Conservation (phyloP, 2,888 invertebrate genomes). For the Tenthredo notha region DNA sequence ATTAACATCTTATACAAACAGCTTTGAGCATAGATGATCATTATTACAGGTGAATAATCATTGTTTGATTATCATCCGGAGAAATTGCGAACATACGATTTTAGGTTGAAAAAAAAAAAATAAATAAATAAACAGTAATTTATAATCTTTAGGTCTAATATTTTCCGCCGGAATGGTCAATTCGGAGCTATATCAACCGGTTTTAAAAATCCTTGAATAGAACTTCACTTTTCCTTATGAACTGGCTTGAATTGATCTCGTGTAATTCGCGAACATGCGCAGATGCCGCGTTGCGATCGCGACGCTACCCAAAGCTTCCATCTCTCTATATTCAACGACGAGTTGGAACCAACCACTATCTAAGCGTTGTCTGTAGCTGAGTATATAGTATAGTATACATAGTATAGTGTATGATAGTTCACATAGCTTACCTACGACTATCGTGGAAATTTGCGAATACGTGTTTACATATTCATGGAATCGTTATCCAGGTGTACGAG, state of each 20-base stretch:
- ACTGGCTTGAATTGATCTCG: constrained; percentile 40
- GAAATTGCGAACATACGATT: neutral
- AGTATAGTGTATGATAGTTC: neutral
- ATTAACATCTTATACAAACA: neutral
- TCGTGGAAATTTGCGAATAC: neutral
- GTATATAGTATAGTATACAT: neutral
- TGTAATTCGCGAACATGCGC: constrained; percentile 44
- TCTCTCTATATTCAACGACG: neutral
- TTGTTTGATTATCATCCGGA: neutral
- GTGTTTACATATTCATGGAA: constrained; percentile 41
- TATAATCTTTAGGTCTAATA: neutral
- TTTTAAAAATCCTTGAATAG: neutral
- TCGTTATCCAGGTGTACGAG: constrained; percentile 33
- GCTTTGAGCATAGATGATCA: neutral
- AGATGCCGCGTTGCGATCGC: constrained; percentile 29
- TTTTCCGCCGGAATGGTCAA: neutral
- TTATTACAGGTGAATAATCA: neutral
- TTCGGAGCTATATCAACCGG: neutral
- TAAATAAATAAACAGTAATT: neutral
- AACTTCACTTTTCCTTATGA: neutral
- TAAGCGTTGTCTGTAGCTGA: neutral
- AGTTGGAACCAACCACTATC: neutral
- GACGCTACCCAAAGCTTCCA: constrained; percentile 1
- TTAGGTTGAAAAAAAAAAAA: neutral
- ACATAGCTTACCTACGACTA: neutral